Conservation (phyloP, 2,888 invertebrate genomes). For the Cephus runcator region DNA sequence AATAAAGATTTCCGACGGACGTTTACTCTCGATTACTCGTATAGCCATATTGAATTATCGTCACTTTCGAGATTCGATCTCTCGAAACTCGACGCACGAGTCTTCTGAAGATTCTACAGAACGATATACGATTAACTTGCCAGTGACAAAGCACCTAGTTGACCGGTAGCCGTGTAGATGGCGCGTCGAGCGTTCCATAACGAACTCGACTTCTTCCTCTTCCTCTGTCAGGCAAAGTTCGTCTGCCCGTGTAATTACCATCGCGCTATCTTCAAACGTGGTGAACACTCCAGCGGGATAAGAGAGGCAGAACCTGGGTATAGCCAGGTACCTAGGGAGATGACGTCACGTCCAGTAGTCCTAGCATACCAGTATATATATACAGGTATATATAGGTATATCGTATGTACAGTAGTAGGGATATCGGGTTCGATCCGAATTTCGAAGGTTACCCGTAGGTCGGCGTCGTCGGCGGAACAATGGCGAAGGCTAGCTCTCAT, state of each 20-base stretch:
- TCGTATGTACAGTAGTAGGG: not conserved
- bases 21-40: not conserved
- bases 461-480: not conserved
- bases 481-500: not conserved
- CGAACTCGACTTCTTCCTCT: not conserved
- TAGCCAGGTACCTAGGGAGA: not conserved
- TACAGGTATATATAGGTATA: not conserved
- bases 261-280: not conserved
- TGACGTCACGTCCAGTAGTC: not conserved
- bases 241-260: not conserved
- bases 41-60: not conserved
- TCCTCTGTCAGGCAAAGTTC: not conserved
- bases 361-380: not conserved
- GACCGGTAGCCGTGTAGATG: not conserved
- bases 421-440: not conserved
- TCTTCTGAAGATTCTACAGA: not conserved
- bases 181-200: not conserved
- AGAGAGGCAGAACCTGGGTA: not conserved
- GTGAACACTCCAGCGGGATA: not conserved
- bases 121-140: not conserved
- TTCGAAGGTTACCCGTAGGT: constrained; percentile 4
- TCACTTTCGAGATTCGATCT: not conserved
- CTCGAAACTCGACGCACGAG: not conserved
- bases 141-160: not conserved
- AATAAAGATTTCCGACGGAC: not conserved